Conservation (phyloP, 2,888 invertebrate species). For the Rhagophthalmus giganteus region DNA sequence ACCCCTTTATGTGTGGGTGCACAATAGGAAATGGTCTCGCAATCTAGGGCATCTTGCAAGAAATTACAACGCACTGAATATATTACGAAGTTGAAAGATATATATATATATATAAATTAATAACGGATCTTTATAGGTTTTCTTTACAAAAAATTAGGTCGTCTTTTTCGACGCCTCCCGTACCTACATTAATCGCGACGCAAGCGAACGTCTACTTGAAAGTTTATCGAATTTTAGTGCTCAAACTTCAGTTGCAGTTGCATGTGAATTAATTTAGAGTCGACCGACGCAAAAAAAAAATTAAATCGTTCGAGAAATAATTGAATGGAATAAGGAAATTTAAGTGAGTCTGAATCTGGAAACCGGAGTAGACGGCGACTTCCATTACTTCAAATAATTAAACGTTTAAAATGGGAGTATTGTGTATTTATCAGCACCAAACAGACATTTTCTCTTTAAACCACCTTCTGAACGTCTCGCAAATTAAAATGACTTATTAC, state of each 20-base stretch:
- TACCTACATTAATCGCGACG: no score
- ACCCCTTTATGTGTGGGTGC: constrained; percentile 41
- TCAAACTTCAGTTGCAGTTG: constrained; percentile 15
- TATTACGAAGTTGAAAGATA: constrained; percentile 10
- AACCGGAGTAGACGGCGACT: constrained; percentile 34
- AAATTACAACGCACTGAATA: constrained; percentile 26
- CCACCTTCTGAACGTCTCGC: constrained; percentile 39
- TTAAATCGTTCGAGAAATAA: constrained; percentile 27
- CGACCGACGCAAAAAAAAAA: constrained; percentile 6
- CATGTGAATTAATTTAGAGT: constrained; percentile 19
- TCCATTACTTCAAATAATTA: constrained; percentile 45
- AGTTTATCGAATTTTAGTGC: no score
- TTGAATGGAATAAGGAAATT: constrained; percentile 35
- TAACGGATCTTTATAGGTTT: no score
- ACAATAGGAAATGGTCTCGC: constrained; percentile 38
- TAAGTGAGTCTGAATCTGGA: constrained; percentile 33
- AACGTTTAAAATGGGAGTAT: constrained; percentile 45
- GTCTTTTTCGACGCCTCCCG: no score
- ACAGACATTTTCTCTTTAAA: constrained; percentile 43
- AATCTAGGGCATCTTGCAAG: constrained; percentile 30
- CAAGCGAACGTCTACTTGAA: no score
- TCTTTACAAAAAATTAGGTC: no score
- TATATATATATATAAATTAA: no score
- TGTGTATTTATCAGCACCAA: constrained; percentile 48
- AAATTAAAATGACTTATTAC: constrained; percentile 45